Conservation (phyloP, 2,888 invertebrate species). For the Agrochola litura region DNA sequence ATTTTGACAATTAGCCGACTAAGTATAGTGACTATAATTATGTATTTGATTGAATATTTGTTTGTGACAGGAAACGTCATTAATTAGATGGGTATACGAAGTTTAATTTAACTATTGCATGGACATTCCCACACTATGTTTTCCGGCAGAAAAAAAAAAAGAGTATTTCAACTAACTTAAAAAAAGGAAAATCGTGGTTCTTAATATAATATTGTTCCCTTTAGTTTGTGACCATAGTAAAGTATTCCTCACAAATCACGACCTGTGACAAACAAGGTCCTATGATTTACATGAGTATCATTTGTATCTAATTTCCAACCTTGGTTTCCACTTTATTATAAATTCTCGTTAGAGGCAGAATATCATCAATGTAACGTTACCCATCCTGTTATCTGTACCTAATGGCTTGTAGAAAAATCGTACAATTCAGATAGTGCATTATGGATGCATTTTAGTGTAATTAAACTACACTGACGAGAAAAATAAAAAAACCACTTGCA, state of each 20-base stretch:
- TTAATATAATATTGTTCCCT: not conserved
- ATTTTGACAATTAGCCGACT: no score
- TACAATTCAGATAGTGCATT: not conserved
- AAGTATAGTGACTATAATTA: not conserved
- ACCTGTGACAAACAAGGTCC: conserved; percentile 1
- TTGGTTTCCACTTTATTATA: conserved; percentile 7
- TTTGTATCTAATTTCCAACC: conserved; percentile 7
- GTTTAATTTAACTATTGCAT: not conserved
- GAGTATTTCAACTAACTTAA: not conserved
- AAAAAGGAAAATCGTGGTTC: no score
- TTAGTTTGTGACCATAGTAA: not conserved
- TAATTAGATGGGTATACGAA: not conserved
- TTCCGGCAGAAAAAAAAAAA: not conserved
- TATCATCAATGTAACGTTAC: not conserved
- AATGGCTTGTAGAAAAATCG: not conserved
- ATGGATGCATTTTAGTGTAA: not conserved
- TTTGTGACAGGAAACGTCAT: not conserved
- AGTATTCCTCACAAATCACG: not conserved
- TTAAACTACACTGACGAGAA: no score
- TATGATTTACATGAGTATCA: conserved; percentile 11
- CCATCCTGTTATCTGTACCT: not conserved
- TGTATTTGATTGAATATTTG: not conserved
- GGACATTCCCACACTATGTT: not conserved
- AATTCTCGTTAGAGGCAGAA: not conserved
- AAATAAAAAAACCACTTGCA: no score